Conservation (phyloP, 2,113 vertebrate genomes). For the Raja brachyura region DNA sequence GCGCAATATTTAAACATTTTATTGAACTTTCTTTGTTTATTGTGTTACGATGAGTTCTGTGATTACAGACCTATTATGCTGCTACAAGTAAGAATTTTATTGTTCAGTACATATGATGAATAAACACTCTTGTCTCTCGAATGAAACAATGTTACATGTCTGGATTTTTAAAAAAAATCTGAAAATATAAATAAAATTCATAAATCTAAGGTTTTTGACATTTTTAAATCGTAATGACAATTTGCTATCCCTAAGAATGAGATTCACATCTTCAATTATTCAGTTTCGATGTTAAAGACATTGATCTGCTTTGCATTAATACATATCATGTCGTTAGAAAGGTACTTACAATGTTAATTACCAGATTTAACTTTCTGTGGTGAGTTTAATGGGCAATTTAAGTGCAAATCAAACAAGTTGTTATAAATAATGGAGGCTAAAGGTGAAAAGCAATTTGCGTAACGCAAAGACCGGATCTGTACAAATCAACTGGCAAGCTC, state of each 20-base stretch:
- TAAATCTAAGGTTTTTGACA: background rate
- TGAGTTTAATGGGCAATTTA: background rate
- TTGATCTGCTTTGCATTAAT: background rate
- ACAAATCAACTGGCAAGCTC: background rate
- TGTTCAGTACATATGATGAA: too few species aligned
- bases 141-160: too few species aligned
- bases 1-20: too few species aligned
- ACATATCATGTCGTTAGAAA: background rate
- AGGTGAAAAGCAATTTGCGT: background rate
- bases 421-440: background rate
- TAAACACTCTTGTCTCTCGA: too few species aligned
- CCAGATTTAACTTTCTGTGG: background rate
- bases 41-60: too few species aligned
- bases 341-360: background rate
- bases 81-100: too few species aligned
- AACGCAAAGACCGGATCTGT: background rate
- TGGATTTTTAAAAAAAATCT: background rate
- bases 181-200: background rate
- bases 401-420: background rate
- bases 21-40: too few species aligned
- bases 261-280: background rate
- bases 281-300: background rate
- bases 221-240: background rate
- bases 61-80: too few species aligned
- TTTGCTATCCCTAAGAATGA: background rate